These are phyloP conservation scores for Osmerus eperlanus DNA, from an alignment of 2,113 vertebrate species.

Conservation along the genomic window DNA sequence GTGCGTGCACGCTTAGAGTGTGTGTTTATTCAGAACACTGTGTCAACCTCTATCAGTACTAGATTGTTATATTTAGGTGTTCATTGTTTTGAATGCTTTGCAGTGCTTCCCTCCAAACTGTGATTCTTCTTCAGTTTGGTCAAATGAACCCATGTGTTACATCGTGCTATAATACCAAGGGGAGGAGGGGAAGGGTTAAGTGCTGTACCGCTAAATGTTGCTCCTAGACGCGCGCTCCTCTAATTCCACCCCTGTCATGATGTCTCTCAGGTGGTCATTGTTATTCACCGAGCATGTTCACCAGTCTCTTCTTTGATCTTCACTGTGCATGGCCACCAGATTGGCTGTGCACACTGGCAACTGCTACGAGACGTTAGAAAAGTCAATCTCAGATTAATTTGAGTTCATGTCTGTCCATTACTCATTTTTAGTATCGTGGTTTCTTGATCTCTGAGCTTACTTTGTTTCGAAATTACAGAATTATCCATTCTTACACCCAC, in stretches of 20 bases:
- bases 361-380: background rate
- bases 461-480: background rate
- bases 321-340: background rate
- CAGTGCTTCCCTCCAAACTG: background rate
- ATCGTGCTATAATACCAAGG: background rate
- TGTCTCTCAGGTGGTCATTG: conserved; percentile 1
- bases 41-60: background rate
- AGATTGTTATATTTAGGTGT: background rate
- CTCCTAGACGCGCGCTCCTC: background rate
- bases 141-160: background rate
- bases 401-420: background rate
- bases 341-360: background rate
- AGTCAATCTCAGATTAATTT: background rate
- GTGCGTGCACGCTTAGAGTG: background rate
- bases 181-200: background rate
- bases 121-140: background rate
- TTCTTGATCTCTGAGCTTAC: background rate
- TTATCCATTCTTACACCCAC: no score
- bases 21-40: background rate
- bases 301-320: background rate
- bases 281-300: background rate
- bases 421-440: background rate
- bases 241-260: background rate
- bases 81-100: background rate
- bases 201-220: background rate